These are phyloP conservation scores for Manis crassicaudata DNA, from an alignment of 2,797 vertebrate genomes.

Conservation along the genomic window DNA sequence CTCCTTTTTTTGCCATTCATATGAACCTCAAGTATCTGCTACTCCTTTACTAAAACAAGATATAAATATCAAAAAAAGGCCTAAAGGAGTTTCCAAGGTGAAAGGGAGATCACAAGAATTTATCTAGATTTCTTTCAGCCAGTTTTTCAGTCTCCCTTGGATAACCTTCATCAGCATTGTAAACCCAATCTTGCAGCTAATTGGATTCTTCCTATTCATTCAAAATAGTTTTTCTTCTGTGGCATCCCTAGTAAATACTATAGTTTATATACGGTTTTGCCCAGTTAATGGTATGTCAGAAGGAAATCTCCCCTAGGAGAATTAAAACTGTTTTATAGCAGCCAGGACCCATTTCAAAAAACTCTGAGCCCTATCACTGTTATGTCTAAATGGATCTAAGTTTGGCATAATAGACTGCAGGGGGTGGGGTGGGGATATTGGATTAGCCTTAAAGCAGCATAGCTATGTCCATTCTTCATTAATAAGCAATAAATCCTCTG, in stretches of 20 bases:
- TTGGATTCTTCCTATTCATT: not conserved
- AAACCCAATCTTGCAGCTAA: not conserved
- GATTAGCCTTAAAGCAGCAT: not conserved
- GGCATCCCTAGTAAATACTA: not conserved
- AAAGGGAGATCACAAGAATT: not conserved
- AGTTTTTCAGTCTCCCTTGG: not conserved
- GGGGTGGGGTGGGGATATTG: rapidly evolving
- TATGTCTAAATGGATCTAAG: constrained; percentile 41
- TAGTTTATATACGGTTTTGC: not conserved
- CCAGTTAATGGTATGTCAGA: constrained; percentile 8
- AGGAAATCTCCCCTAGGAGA: not conserved
- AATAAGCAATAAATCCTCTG: not conserved
- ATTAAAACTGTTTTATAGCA: not conserved
- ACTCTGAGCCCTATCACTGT: not conserved
- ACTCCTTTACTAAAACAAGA: not conserved
- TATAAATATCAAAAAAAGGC: not conserved
- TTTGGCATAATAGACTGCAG: constrained; percentile 18
- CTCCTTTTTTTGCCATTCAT: not conserved
- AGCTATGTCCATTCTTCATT: not conserved
- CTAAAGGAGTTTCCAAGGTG: not conserved
- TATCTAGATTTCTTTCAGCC: not conserved
- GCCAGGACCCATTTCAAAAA: constrained; percentile 30
- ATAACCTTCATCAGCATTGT: not conserved
- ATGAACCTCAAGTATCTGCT: not conserved
- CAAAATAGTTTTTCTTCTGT: not conserved